Percentiles rank a stretch among this genome's conserved stretches.
Evolutionary conservation across 2,797 vertebrate genomes (phyloP).

Genomic region (Sebastes trivittatus): DNA sequence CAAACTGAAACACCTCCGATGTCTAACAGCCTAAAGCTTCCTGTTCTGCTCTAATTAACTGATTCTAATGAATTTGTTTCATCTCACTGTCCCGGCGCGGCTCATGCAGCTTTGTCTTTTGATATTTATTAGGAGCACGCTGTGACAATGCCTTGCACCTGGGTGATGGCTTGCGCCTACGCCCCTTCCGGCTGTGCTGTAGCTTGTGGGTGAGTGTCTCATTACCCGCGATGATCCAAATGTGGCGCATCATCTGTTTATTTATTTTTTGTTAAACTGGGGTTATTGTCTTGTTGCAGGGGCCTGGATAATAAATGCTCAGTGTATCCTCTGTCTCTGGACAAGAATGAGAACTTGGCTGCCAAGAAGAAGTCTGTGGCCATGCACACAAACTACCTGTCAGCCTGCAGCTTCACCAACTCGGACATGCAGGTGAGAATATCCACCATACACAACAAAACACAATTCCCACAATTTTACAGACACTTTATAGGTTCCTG

Average conservation of each 20-base stretch:
- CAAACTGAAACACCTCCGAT: not conserved
- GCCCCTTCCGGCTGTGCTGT: slow-evolving; percentile 97
- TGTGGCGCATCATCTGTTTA: not conserved
- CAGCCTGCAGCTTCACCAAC: slow-evolving; percentile 99
- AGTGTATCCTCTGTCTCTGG: slow-evolving; percentile 96
- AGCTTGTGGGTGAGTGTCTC: slow-evolving; percentile 92
- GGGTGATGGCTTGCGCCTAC: slow-evolving; percentile 99
- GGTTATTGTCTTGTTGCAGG: slow-evolving; percentile 67
- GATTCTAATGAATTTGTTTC: slow-evolving; percentile 24
- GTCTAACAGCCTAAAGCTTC: not conserved
- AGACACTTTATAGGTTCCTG: not conserved
- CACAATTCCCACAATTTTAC: not conserved
- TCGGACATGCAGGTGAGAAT: slow-evolving; percentile 97
- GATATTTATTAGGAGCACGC: slow-evolving; percentile 90
- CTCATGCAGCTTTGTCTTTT: slow-evolving; percentile 50
- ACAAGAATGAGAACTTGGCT: slow-evolving; percentile 98
- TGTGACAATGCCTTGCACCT: slow-evolving; percentile 98
- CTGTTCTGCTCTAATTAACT: slow-evolving; percentile 26
- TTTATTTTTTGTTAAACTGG: not conserved
- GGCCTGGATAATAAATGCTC: slow-evolving; percentile 99
- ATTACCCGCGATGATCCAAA: not conserved
- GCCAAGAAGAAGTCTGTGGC: slow-evolving; percentile 99
- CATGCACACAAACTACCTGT: slow-evolving; percentile 99
- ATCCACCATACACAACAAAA: not conserved
- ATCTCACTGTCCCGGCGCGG: not conserved